A percentile compares a stretch with the other conserved stretches of the same genome.
Evolutionary conservation across 2,113 vertebrate species (phyloP).

Genomic region (Platysternon megacephalum): DNA sequence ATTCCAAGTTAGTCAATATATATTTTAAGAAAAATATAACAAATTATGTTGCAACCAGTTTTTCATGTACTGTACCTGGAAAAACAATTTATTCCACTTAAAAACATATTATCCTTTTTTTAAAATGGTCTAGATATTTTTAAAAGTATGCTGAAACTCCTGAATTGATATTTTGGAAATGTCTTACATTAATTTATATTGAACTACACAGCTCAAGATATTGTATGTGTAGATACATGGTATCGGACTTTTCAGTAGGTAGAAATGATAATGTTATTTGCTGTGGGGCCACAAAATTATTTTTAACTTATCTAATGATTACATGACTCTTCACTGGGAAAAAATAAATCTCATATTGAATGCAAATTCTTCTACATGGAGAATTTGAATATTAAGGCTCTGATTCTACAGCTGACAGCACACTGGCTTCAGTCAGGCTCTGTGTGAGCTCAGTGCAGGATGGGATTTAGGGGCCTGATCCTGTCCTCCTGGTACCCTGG

Average conservation of each 20-base stretch:
- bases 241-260: slow-evolving; percentile 19
- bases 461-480: neutral
- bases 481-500: neutral
- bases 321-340: neutral
- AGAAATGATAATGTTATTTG: slow-evolving; percentile 5
- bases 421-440: too few relatives aligned
- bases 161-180: neutral
- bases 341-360: neutral
- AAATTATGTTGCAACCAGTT: slow-evolving; percentile 58
- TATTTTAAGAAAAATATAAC: slow-evolving; percentile 65
- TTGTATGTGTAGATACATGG: neutral
- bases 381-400: slow-evolving; percentile 60
- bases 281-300: neutral
- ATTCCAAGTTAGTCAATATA: slow-evolving; percentile 59
- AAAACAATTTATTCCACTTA: slow-evolving; percentile 14
- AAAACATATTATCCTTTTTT: slow-evolving; percentile 30
- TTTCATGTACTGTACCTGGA: slow-evolving; percentile 55
- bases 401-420: slow-evolving; percentile 64
- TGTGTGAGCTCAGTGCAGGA: neutral
- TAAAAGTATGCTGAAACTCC: fast-evolving
- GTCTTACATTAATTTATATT: neutral
- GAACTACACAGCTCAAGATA: slow-evolving; percentile 6
- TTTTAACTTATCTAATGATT: neutral
- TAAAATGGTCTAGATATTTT: slow-evolving; percentile 16
- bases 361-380: neutral